Evolutionary conservation across 2,797 vertebrate species (phyloP), one percentile per base, ranked within the genome.

Genomic region (Melanotaenia boesemani): DNA sequence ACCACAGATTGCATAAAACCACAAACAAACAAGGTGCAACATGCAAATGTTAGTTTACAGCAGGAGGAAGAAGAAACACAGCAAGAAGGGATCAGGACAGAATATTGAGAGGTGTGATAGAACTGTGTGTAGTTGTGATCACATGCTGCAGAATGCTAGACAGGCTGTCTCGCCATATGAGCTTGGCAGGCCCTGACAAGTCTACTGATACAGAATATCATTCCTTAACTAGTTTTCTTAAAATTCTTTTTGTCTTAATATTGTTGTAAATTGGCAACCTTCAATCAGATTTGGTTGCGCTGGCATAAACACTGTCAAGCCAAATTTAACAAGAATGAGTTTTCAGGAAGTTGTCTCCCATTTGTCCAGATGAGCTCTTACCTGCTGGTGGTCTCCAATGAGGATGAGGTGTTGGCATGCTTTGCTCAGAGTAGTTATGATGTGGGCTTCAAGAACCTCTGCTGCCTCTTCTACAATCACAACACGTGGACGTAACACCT

Each of bases 311-410:
- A 70, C 20, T 32, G 64, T 63, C 41, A 41, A 1, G 18, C 24
- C 4, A 39, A 50, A 15, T 67, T 46, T 61, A 65, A 67, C 61
- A 13, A 74, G 22, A 55, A 10, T 6, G 6, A 16, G 34, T 5
- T n/a, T 36, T 69, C 44, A 15, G 24, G 28, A 63, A 71, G 26
- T 16, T 39, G 3, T 28, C 2, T 1, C 11, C 1, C 10, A 2
- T 80, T 52, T 52, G 18, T 66, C 6, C 15, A 30, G 32, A 11
- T 55, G 26, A 50, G 18, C 6, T 58, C 57, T 44, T 89, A 98
- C 97, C 96, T 99, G 98, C 89, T 99, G 97, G 88, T 98, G 97
- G 87, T 99, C 97, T 79, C 97, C 97, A 13, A 98, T 99, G 71
- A 99, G 95, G 81, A 99, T 97, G 76, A 99, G 97, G 41, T 98